These are phyloP conservation scores for Anoncus sp. DNA, from an alignment of 2,888 invertebrate species.

Conservation along the genomic window DNA sequence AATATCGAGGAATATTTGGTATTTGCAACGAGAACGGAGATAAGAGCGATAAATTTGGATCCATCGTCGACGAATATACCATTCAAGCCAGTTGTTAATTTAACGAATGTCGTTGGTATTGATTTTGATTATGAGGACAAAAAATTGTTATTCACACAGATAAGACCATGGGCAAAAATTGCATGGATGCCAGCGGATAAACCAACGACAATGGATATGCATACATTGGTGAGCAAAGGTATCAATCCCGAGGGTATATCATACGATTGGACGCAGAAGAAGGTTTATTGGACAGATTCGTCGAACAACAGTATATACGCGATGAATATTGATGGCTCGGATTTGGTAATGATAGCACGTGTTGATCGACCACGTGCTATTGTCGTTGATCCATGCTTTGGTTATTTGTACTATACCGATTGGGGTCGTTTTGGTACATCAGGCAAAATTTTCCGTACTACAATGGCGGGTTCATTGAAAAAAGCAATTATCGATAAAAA, in stretches of 20 bases:
- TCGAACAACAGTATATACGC: conserved; percentile 97
- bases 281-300: conserved; percentile 99
- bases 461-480: conserved; percentile 98
- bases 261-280: conserved; percentile 99
- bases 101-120: conserved; percentile 97
- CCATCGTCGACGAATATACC: conserved; percentile 92
- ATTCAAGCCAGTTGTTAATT: conserved; percentile 92
- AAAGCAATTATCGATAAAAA: conserved; percentile 95
- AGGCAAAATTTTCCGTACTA: conserved; percentile 97
- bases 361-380: conserved; percentile 98
- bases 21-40: conserved; percentile 97
- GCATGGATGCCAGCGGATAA: conserved; percentile 91
- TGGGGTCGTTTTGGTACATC: conserved; percentile 97
- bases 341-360: conserved; percentile 95
- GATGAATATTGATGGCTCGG: conserved; percentile 95
- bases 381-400: conserved; percentile 98
- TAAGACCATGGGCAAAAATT: conserved; percentile 95
- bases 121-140: conserved; percentile 97
- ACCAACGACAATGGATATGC: conserved; percentile 87
- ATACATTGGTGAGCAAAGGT: conserved; percentile 89
- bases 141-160: conserved; percentile 96
- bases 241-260: conserved; percentile 97
- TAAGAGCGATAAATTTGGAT: conserved; percentile 95
- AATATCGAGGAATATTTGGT: conserved; percentile 95
- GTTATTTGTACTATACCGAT: conserved; percentile 97